Percentiles rank a stretch among this genome's conserved stretches.
phyloP scores from a whole-genome alignment of 1,140 invertebrate species.

The Drosophila parvula region DNA sequence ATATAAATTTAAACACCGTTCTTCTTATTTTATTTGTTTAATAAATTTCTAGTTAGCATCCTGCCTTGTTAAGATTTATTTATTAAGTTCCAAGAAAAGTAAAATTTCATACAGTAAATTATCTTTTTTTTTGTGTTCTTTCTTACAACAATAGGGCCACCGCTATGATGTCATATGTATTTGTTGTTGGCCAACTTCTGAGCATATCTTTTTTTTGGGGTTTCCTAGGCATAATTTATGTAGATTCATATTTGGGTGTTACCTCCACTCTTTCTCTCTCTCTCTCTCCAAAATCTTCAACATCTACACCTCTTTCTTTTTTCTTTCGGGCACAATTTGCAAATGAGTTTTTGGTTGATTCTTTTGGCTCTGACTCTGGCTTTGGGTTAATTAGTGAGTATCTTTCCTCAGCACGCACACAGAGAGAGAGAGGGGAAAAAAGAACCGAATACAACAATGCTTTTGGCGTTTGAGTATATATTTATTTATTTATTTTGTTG shows the following conservation, averaged over 20 bases:
- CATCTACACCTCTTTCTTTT: constrained; percentile 8
- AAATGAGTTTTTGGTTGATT: constrained; percentile 70
- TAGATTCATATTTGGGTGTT: constrained; percentile 69
- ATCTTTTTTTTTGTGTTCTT: constrained; percentile 1
- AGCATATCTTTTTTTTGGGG: constrained; percentile 37
- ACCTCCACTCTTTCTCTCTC: constrained; percentile 17
- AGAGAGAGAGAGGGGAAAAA: constrained; percentile 11
- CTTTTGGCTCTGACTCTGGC: constrained; percentile 61
- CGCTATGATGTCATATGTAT: constrained; percentile 70
- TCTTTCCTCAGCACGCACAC: constrained; percentile 75
- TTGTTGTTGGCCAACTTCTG: constrained; percentile 30
- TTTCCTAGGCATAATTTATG: constrained; percentile 76
- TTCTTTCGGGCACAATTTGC: constrained; percentile 62
- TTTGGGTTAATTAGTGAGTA: constrained; percentile 77
- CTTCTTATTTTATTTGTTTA: neutral
- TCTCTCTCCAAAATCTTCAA: constrained; percentile 25
- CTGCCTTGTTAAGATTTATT: constrained; percentile 5
- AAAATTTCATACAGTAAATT: constrained; percentile 1
- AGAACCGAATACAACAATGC: constrained; percentile 36
- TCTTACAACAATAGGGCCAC: constrained; percentile 5
- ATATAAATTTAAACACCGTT: neutral
- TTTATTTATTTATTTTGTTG: constrained; percentile 11
- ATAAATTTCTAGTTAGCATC: neutral
- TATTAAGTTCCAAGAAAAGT: constrained; percentile 13
- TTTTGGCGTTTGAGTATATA: constrained; percentile 35